Evolutionary conservation across 2,797 vertebrate species (phyloP), one percentile per base, ranked within the genome.

Genomic region (Cebuella pygmaea): DNA sequence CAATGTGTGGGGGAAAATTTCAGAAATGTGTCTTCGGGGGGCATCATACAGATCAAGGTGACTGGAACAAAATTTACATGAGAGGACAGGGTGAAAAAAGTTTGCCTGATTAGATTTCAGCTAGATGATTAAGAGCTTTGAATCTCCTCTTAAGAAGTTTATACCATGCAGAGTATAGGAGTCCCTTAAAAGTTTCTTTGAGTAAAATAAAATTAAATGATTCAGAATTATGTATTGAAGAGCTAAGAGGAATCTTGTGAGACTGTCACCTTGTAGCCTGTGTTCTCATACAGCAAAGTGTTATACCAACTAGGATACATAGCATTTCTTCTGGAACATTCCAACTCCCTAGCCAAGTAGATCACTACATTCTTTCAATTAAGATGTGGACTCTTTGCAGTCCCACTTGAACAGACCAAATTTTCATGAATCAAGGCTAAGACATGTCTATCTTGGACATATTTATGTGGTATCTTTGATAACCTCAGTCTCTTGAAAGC

Each of bases 241-340:
- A 84, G 7, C 41, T 90, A 12, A 33, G 46, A 82, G 46, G 72
- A 59, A 83, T 84, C 39, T 55, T 95, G 14, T 48, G 52, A 95
- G 26, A 78, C 41, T 20, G 76, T 89, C 19, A 72, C 0, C 27
- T 90, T 96, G 3, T 64, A 82, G 39, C 33, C 26, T 33, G 50
- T 30, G 20, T 90, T 84, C 27, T 95, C 36, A 92, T 72, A 76
- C 85, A 80, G 83, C 17, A 90, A 93, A 90, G 30, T 92, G 39
- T 75, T 84, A 59, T 19, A 64, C 27, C 81, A 90, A 74, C 10
- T 15, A 26, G 26, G n/a, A 75, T 26, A 94, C 61, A 59, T 82
- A 67, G 22, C 76, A 61, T 83, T 93, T 97, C 84, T 81, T 90
- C 55, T 87, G 59, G 64, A 85, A 82, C 30, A 74, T 95, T 88